Evolutionary conservation across 2,888 invertebrate genomes (phyloP), one percentile per base, ranked within the genome.

Genomic region (Nasonia oneida): DNA sequence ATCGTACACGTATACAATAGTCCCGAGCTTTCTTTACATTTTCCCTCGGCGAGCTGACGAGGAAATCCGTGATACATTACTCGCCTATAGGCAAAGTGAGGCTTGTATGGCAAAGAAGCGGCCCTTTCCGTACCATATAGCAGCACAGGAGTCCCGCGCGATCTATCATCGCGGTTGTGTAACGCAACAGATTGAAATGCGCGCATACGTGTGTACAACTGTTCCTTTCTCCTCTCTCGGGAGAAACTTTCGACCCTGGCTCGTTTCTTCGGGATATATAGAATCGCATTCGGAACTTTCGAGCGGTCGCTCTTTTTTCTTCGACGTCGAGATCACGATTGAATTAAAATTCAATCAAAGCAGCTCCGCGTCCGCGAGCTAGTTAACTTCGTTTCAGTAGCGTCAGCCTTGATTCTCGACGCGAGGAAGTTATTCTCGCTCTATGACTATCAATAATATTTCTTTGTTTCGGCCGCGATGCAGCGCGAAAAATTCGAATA

Each of bases 101-200:
- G 53, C 18, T 15, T 53, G 15, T 53, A 3, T 18, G 3, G 18
- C 4, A 53, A 53, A 53, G 23, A 53, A 61, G 23, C 61, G 61
- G 18, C 0, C 61, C 61, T 23, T 61, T 23, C 4, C 3, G 4
- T 23, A 10, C 23, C 61, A 8, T 12, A n/a, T 61, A n/a, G 10
- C 2, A 61, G n/a, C 8, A 23, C 10, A 18, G 2, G 23, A 61
- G 61, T 10, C 5, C 23, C 1, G 10, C 23, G 61, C 61, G 61
- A 61, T 61, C 61, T 61, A 61, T 61, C 61, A 61, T 61, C 33
- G 29, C 33, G 14, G 3, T 14, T 3, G 33, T 33, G 14, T 67
- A 67, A 67, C 10, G 29, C 67, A 33, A 67, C 67, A 67, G 67
- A 67, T 67, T 67, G 64, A 67, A 67, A 67, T 67, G 23, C 64